These are phyloP conservation scores for Syrmaticus mikado DNA, from an alignment of 2,113 vertebrate genomes.

Conservation along the genomic window DNA sequence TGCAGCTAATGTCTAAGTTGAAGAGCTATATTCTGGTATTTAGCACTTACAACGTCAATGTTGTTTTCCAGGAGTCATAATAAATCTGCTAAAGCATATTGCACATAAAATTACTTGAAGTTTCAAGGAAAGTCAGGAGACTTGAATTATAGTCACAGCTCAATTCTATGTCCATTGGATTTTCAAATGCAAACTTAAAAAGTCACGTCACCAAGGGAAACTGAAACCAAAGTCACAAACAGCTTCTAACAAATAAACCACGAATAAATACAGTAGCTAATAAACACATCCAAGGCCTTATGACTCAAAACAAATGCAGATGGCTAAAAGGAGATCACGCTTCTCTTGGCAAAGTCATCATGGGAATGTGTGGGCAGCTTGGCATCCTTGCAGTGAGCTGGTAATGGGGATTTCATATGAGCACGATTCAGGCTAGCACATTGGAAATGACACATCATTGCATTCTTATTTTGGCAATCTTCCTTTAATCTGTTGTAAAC, in stretches of 20 bases:
- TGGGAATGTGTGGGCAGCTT: conserved; percentile 56
- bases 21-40: background rate
- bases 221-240: conserved; percentile 12
- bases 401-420: background rate
- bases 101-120: accelerated
- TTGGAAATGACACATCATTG: background rate
- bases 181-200: conserved; percentile 16
- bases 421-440: background rate
- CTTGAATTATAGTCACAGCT: background rate
- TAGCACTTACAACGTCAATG: background rate
- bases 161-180: background rate
- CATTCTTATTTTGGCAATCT: background rate
- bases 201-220: background rate
- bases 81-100: background rate
- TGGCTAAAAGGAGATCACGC: conserved; percentile 15
- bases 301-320: conserved; percentile 53
- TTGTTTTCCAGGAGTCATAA: background rate
- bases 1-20: background rate
- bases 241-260: background rate
- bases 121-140: background rate
- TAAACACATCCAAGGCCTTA: conserved; percentile 29
- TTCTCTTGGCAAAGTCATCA: conserved; percentile 47
- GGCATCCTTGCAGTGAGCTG: background rate
- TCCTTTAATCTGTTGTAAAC: background rate
- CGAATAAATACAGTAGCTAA: conserved; percentile 37